Percentiles rank a stretch among this genome's conserved stretches.
These are phyloP conservation scores for Cyprinodon diabolis DNA, from an alignment of 2,797 vertebrate genomes.

Conservation along the genomic window DNA sequence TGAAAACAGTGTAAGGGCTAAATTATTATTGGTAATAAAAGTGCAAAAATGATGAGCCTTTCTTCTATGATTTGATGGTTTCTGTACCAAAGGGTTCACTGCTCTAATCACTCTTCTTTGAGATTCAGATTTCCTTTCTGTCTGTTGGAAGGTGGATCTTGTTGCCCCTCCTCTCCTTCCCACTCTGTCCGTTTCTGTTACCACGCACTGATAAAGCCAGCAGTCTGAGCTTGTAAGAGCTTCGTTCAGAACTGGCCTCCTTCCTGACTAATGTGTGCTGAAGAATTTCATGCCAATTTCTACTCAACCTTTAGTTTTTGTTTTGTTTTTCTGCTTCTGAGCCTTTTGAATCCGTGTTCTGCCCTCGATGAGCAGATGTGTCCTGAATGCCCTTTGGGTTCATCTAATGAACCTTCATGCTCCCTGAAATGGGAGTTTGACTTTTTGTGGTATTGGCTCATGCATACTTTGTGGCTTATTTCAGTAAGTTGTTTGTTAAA, in stretches of 20 bases:
- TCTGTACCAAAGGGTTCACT: conserved; percentile 29
- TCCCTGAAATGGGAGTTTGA: conserved; percentile 5
- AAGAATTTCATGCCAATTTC: conserved; percentile 56
- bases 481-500: not conserved
- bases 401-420: conserved; percentile 29
- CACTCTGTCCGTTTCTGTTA: conserved; percentile 26
- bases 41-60: not conserved
- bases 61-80: not conserved
- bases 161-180: conserved; percentile 30
- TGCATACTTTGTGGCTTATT: not conserved
- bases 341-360: conserved; percentile 29
- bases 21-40: not conserved
- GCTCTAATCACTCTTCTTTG: not conserved
- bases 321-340: conserved; percentile 26
- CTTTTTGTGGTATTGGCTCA: not conserved
- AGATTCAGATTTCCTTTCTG: conserved; percentile 9
- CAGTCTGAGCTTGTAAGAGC: conserved; percentile 55
- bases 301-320: conserved; percentile 47
- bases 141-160: conserved; percentile 25
- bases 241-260: conserved; percentile 41
- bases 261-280: conserved; percentile 54
- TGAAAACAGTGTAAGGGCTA: not conserved
- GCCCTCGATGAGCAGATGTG: conserved; percentile 30
- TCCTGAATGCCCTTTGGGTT: conserved; percentile 22
- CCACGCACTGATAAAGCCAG: conserved; percentile 36